Evolutionary conservation across 2,113 vertebrate genomes (phyloP), one percentile per base, ranked within the genome.

Genomic region (Haliaeetus leucogaster): DNA sequence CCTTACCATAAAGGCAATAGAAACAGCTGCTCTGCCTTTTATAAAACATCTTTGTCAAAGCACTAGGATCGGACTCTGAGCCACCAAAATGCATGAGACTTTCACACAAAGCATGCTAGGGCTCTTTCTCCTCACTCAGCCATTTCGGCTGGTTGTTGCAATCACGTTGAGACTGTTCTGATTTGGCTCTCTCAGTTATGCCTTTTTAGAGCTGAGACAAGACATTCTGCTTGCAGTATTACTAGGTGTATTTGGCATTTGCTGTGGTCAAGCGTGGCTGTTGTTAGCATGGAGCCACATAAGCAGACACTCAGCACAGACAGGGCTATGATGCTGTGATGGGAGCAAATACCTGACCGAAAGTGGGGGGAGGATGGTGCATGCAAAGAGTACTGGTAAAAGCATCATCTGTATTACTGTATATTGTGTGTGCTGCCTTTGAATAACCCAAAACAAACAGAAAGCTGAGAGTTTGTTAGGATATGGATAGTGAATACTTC

Each of bases 1-100:
- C 55, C 25, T 74, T 66, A 52, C 53, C 42, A 58, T n/a, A 95
- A 83, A 88, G 59, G 62, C 25, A 88, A 63, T 5, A 74, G 58
- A 74, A 79, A 73, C 17, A 40, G 67, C 67, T 90, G 48, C 36
- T 95, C 79, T 95, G 82, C 42, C 81, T 96, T 79, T 89, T 52
- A 84, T 61, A 74, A 10, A 59, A 73, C 7, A 15, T 30, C n/a
- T 81, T 86, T 88, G 27, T 65, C 63, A 91, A 56, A 89, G 50
- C 29, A 48, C 40, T 58, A 16, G 58, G 92, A 58, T 1, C 70
- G 30, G 47, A 72, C 27, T 72, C 4, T 15, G 82, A 68, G 27
- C 67, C 63, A 70, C n/a, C 25, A 63, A 73, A 87, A 92, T 52
- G 43, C 32, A 23, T 90, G 68, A 50, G 20, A 59, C 11, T 85